phyloP scores from a whole-genome alignment of 2,113 vertebrate species.

The Aptenodytes patagonicus region DNA sequence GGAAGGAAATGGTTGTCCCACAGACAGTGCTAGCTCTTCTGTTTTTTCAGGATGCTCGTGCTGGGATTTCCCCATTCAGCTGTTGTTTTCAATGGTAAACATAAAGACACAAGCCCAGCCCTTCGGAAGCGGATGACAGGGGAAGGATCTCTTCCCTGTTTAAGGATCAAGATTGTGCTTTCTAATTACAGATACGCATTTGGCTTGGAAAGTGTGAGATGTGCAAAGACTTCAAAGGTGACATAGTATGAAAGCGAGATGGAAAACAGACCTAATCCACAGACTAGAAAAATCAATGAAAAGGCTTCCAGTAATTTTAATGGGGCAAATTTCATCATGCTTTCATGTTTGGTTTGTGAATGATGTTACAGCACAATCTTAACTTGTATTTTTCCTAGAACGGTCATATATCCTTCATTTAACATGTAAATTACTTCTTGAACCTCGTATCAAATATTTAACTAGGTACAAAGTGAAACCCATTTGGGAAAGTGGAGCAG shows the following conservation, averaged over 20 bases:
- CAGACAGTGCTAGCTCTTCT: not conserved
- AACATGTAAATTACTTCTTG: not conserved
- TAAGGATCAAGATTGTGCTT: not conserved
- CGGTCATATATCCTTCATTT: not conserved
- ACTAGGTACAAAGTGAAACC: slow-evolving; percentile 10
- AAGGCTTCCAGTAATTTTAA: not conserved
- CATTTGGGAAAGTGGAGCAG: not conserved
- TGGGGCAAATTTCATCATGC: not conserved
- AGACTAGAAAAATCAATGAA: slow-evolving; percentile 21
- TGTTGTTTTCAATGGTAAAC: not conserved
- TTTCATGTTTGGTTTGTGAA: not conserved
- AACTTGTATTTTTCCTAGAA: not conserved
- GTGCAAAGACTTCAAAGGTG: not conserved
- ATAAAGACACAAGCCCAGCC: not conserved
- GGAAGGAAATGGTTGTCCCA: not conserved
- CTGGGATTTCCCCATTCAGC: not conserved
- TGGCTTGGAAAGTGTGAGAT: not conserved
- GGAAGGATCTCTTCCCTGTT: not conserved
- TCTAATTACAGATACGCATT: not conserved
- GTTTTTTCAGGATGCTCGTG: not conserved
- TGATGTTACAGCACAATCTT: not conserved
- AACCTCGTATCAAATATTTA: slow-evolving; percentile 38
- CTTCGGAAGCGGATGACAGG: not conserved
- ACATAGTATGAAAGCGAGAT: not conserved
- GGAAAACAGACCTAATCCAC: not conserved